Evolutionary conservation across 2,113 vertebrate species (phyloP).

Genomic region (Haemorhous mexicanus): DNA sequence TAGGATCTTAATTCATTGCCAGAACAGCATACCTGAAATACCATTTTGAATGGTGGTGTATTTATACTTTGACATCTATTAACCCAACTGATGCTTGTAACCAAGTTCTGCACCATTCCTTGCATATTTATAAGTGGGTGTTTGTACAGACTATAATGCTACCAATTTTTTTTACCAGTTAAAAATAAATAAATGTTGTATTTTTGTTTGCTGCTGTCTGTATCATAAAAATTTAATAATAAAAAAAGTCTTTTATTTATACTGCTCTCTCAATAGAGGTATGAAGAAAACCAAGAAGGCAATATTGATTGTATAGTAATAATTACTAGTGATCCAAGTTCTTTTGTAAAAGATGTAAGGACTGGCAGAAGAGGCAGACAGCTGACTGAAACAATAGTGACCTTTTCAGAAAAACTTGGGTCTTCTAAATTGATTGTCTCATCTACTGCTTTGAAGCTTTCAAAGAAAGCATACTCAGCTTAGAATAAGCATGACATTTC

Average conservation of each 20-base stretch:
- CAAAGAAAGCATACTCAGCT: neutral
- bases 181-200: neutral
- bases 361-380: neutral
- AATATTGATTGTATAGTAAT: neutral
- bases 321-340: neutral
- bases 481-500: neutral
- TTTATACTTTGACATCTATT: neutral
- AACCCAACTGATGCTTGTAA: neutral
- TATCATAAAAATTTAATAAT: neutral
- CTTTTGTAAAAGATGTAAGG: neutral
- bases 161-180: neutral
- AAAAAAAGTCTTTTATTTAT: neutral
- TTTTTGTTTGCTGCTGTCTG: neutral
- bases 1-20: neutral
- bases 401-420: neutral
- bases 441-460: neutral
- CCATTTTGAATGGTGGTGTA: neutral
- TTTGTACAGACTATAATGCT: neutral
- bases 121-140: neutral
- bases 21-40: conserved; percentile 42
- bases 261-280: neutral
- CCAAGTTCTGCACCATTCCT: neutral
- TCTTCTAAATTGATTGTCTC: neutral
- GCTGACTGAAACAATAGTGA: neutral
- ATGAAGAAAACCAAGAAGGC: neutral